Percentiles rank a stretch among this genome's conserved stretches.
These are phyloP conservation scores for Synergus laeviventris DNA, from an alignment of 2,888 invertebrate genomes.

Conservation along the genomic window DNA sequence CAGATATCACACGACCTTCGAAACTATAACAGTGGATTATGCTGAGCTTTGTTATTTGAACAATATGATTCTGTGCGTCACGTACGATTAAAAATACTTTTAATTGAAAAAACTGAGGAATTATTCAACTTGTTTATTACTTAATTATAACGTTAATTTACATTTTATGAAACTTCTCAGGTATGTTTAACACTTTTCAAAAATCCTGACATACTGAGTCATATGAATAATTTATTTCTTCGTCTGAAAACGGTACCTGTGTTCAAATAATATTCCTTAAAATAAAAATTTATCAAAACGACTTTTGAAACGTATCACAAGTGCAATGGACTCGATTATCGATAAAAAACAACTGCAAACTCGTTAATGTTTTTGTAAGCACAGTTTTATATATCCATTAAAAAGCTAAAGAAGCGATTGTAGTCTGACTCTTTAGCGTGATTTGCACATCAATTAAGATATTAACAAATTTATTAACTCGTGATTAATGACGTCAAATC, in stretches of 20 bases:
- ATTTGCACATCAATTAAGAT: slow-evolving; percentile 22
- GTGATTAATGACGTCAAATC: slow-evolving; percentile 1
- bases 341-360: background rate
- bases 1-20: slow-evolving; percentile 18
- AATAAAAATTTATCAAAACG: background rate
- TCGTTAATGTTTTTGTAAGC: background rate
- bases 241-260: background rate
- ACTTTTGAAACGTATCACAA: background rate
- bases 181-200: too few species aligned
- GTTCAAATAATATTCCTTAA: background rate
- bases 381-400: background rate
- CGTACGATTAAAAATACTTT: background rate
- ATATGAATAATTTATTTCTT: background rate
- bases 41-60: background rate
- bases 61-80: background rate
- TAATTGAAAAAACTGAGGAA: background rate
- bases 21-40: slow-evolving; percentile 22
- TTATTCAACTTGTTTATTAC: background rate
- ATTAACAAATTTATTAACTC: background rate
- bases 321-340: background rate
- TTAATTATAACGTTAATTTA: background rate
- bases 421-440: background rate
- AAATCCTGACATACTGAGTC: too few species aligned
- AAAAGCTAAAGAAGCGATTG: background rate
- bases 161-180: background rate